Evolutionary conservation across 1,140 invertebrate species (phyloP), one percentile per base, ranked within the genome.

Genomic region (Leptoteleia sp.): DNA sequence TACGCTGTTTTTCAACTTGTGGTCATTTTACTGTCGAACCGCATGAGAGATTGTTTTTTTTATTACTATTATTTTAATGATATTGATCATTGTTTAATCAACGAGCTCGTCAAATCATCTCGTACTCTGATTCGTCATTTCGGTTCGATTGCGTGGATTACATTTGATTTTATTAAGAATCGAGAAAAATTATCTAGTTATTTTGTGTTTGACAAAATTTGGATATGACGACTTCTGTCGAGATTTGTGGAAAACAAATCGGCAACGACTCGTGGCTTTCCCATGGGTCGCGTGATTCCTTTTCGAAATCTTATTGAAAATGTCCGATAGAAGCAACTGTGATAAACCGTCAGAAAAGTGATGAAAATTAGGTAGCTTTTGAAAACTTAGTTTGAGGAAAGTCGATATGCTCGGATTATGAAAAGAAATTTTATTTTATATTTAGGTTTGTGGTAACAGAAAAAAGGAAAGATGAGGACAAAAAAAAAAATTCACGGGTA

Each of bases 361-460:
- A 61, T 78, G 76, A 67, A 62, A 64, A 27, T 78, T 71, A 67
- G 55, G 25, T 79, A 79, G 62, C 54, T 73, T 73, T 79, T 57
- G 16, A 48, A 52, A 25, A 6, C 22, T 3, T 67, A 33, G 47
- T 47, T 38, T 48, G 55, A 33, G n/a, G 37, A 57, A 62, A 6
- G 47, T 27, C 37, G 27, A 55, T 16, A 16, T 65, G 31, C 42
- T 52, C 33, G 27, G 17, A 45, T 57, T 25, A 42, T 25, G 7
- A 43, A 67, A 55, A 55, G 4, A 37, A 38, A 35, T 7, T 57
- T 57, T 37, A 40, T 16, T 6, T 22, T 72, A 62, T 64, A 37
- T 68, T 37, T 71, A 54, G 31, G 47, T 37, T 71, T 54, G 25
- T n/a, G 27, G 6, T 40, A 48, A 38, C 13, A 48, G 19, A 12